These are phyloP conservation scores for Thecophora atra DNA, from an alignment of 2,888 invertebrate genomes.

Conservation along the genomic window DNA sequence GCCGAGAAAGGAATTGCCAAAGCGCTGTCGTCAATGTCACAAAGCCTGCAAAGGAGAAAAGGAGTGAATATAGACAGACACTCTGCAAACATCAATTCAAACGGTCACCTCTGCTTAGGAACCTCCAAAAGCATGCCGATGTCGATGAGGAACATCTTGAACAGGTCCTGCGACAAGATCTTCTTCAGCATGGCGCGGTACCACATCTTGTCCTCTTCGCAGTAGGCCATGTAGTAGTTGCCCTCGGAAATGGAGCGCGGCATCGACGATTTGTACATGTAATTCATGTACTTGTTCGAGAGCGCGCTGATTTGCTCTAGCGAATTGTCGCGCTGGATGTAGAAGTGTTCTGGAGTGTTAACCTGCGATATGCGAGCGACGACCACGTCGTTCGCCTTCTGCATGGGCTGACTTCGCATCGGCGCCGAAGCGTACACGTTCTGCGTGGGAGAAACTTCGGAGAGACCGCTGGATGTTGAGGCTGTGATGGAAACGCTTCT, in stretches of 20 bases:
- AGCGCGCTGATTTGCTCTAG: slow-evolving; percentile 43
- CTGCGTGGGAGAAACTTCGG: background rate
- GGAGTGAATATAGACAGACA: background rate
- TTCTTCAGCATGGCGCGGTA: slow-evolving; percentile 68
- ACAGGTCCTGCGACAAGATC: slow-evolving; percentile 59
- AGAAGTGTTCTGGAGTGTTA: slow-evolving; percentile 72
- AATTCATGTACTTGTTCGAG: slow-evolving; percentile 47
- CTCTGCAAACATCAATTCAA: background rate
- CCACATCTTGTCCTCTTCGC: slow-evolving; percentile 71
- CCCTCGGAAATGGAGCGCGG: slow-evolving; percentile 64
- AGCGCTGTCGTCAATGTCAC: slow-evolving; percentile 66
- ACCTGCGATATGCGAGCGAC: slow-evolving; percentile 68
- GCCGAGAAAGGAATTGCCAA: slow-evolving; percentile 68
- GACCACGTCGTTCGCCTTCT: slow-evolving; percentile 6
- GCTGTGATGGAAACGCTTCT: background rate
- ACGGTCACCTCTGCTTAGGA: slow-evolving; percentile 67
- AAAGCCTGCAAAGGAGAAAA: slow-evolving; percentile 64
- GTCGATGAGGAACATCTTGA: slow-evolving; percentile 73
- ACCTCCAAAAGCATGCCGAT: slow-evolving; percentile 70
- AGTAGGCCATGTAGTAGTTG: slow-evolving; percentile 72
- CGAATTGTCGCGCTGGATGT: slow-evolving; percentile 60
- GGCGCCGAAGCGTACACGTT: background rate
- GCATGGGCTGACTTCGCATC: background rate
- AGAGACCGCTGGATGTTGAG: background rate
- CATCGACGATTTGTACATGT: slow-evolving; percentile 43